Percentiles rank a stretch among this genome's conserved stretches.
Conservation (phyloP, 2,113 vertebrate genomes). For the Apodemus sylvaticus region DNA sequence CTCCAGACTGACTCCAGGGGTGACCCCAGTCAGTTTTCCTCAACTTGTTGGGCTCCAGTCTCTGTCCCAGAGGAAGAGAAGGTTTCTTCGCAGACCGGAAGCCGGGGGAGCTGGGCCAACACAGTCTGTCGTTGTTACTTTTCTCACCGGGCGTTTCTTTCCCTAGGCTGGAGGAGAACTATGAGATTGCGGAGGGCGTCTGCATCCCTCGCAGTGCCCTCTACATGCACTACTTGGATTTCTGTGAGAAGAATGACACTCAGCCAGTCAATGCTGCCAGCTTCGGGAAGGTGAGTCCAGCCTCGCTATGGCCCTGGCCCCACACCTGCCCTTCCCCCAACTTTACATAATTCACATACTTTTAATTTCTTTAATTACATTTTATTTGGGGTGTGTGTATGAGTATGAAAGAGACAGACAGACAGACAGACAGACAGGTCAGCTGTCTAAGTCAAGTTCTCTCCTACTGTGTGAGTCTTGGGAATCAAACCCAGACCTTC, state of each 20-base stretch:
- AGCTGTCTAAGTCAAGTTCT: neutral
- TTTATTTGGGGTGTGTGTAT: neutral
- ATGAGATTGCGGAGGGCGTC: constrained; percentile 98
- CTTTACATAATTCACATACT: neutral
- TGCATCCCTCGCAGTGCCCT: constrained; percentile 98
- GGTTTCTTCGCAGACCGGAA: neutral
- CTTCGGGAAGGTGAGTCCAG: constrained; percentile 96
- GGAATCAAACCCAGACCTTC: neutral
- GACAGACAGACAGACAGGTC: neutral
- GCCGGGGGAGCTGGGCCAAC: neutral
- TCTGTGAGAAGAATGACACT: constrained; percentile 98
- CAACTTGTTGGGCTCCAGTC: neutral
- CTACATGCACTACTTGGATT: constrained; percentile 99
- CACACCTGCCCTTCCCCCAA: neutral
- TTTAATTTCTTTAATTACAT: neutral
- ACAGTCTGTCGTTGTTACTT: neutral
- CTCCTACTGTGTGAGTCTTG: neutral
- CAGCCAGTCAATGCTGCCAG: constrained; percentile 99
- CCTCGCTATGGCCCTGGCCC: rapidly evolving
- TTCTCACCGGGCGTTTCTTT: constrained; percentile 62
- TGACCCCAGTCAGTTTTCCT: neutral
- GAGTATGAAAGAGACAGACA: too few relatives aligned
- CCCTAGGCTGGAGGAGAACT: constrained; percentile 98
- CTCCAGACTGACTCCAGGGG: rapidly evolving
- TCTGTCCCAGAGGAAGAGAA: neutral